Evolutionary conservation across 2,797 vertebrate genomes (phyloP), one percentile per base, ranked within the genome.

Genomic region (Acanthornis magna): DNA sequence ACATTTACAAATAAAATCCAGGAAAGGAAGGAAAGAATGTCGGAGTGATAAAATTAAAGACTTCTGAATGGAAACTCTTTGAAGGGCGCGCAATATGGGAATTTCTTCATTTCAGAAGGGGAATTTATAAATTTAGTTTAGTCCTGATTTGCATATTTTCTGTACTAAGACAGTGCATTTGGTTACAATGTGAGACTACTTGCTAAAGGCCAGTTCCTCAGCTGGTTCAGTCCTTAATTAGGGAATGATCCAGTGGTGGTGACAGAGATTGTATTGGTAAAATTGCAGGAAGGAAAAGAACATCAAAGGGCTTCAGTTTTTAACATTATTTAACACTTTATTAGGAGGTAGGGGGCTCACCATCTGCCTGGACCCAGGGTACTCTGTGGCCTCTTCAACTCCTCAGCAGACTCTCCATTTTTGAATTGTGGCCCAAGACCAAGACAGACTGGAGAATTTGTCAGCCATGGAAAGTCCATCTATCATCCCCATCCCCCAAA

Each of bases 1-100:
- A 97, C 66, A 82, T 96, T 97, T 94, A 89, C 78, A 91, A 97
- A 96, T 97, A 95, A 97, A 97, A 92, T 70, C 21, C 71, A 95
- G 87, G 94, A 95, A 96, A 98, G 85, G 86, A 97, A 98, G 95
- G 81, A 95, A 96, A 88, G 71, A 91, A 94, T 93, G 89, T 91
- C 76, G 95, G 26, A 58, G 91, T 93, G 89, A 91, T 95, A 88
- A 72, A 96, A 97, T 87, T 48, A 93, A 97, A 95, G 81, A 57
- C 86, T 85, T 94, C 75, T 88, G 77, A 95, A 75, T 80, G 50
- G 89, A 79, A 96, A 97, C 66, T 78, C 85, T 92, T 97, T 97
- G 96, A 97, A 97, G 82, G 65, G 57, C 16, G 7, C 51, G 87
- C 83, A 90, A 51, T 95, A 87, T 95, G 97, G 94, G 94, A 97